Conservation (phyloP, 2,888 invertebrate species). For the Aphrophora alni region DNA sequence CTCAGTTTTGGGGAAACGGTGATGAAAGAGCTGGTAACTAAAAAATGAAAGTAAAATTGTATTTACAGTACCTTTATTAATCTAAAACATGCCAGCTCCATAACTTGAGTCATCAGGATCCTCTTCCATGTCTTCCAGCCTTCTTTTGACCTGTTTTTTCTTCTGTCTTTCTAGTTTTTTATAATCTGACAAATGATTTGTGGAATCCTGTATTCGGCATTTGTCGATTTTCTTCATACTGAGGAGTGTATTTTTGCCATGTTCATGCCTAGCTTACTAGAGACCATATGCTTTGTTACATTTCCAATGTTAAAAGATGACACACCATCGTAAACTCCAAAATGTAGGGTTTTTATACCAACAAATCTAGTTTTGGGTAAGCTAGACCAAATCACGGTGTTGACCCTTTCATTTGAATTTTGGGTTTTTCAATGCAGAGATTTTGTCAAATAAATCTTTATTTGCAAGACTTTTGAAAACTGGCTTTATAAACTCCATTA, state of each 20-base stretch:
- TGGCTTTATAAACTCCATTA: background rate
- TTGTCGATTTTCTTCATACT: conserved; percentile 12
- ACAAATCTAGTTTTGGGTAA: conserved; percentile 31
- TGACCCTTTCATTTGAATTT: conserved; percentile 22
- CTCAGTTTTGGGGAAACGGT: conserved; percentile 7
- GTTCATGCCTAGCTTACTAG: background rate
- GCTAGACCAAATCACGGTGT: conserved; percentile 21
- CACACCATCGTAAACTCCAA: conserved; percentile 24
- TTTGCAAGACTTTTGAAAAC: background rate
- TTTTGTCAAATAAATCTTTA: background rate
- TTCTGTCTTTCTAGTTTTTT: conserved; percentile 17
- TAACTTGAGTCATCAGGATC: conserved; percentile 20
- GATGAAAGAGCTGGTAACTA: background rate
- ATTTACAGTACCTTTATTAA: background rate
- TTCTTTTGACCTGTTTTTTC: conserved; percentile 21
- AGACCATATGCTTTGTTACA: conserved; percentile 11
- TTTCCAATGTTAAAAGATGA: conserved; percentile 19
- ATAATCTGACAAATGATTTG: background rate
- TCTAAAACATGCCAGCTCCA: conserved; percentile 32
- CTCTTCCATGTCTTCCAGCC: conserved; percentile 30
- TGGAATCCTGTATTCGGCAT: conserved; percentile 2
- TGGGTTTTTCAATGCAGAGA: background rate
- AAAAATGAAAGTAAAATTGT: background rate
- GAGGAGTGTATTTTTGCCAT: conserved; percentile 22
- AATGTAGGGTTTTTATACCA: conserved; percentile 26